Conservation (phyloP, 1,140 invertebrate species). For the Heliconius congener region DNA sequence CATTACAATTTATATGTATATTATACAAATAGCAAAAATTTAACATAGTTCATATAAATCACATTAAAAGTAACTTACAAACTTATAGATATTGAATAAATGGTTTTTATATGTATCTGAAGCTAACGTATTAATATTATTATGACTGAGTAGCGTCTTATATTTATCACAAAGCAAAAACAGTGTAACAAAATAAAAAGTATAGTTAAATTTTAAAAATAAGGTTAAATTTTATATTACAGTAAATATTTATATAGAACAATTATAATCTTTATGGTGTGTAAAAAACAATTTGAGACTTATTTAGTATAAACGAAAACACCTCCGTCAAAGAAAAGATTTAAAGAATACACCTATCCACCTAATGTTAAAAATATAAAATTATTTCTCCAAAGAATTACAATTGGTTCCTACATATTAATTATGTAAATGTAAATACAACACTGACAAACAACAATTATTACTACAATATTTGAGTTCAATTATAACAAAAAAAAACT, state of each 20-base stretch:
- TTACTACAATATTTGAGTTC: not conserved
- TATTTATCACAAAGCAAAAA: not conserved
- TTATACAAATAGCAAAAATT: slow-evolving; percentile 1
- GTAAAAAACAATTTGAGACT: too few relatives aligned
- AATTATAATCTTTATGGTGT: not conserved
- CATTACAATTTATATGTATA: slow-evolving; percentile 7
- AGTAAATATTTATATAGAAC: not conserved
- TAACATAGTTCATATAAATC: not conserved
- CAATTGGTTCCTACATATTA: not conserved
- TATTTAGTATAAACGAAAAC: too few relatives aligned
- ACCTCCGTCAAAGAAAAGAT: too few relatives aligned
- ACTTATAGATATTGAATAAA: not conserved
- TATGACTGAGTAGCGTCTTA: not conserved
- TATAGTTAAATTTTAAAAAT: too few relatives aligned
- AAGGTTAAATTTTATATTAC: not conserved
- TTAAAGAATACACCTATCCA: too few relatives aligned
- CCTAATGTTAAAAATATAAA: not conserved
- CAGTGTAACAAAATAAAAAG: not conserved
- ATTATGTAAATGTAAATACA: not conserved
- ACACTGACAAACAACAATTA: not conserved
- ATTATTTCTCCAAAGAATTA: not conserved
- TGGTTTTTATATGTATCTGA: not conserved
- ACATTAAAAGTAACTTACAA: slow-evolving; percentile 3
- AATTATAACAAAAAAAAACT: not conserved
- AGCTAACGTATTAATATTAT: not conserved